Evolutionary conservation across 2,888 invertebrate species (phyloP).

Genomic region (Eutolmus rufibarbis): DNA sequence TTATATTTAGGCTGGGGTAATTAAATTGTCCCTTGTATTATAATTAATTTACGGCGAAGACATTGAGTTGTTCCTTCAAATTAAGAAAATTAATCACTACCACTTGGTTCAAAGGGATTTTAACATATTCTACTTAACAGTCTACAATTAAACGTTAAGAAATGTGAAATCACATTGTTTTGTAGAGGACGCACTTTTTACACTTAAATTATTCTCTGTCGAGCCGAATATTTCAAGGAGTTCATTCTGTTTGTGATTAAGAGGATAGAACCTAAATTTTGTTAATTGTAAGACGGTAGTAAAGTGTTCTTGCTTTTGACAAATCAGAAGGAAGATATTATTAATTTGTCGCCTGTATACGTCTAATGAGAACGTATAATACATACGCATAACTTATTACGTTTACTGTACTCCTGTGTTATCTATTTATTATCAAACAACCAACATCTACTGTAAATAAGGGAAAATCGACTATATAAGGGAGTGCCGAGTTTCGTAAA

Average conservation of each 20-base stretch:
- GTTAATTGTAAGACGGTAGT: neutral
- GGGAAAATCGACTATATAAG: neutral
- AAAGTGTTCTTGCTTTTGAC: neutral
- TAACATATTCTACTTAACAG: neutral
- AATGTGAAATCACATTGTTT: neutral
- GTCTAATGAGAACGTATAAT: no score
- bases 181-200: neutral
- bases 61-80: neutral
- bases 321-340: neutral
- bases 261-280: neutral
- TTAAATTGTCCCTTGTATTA: neutral
- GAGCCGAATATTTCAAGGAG: neutral
- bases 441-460: no score
- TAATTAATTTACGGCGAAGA: neutral
- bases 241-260: neutral
- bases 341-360: no score
- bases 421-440: no score
- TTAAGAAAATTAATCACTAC: neutral
- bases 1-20: neutral
- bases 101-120: neutral
- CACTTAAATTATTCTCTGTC: neutral
- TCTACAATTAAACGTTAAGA: neutral
- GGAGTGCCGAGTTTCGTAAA: neutral
- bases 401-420: no score
- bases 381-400: no score